Evolutionary conservation across 2,113 vertebrate species (phyloP).

Genomic region (Tricholaema leucomelas): DNA sequence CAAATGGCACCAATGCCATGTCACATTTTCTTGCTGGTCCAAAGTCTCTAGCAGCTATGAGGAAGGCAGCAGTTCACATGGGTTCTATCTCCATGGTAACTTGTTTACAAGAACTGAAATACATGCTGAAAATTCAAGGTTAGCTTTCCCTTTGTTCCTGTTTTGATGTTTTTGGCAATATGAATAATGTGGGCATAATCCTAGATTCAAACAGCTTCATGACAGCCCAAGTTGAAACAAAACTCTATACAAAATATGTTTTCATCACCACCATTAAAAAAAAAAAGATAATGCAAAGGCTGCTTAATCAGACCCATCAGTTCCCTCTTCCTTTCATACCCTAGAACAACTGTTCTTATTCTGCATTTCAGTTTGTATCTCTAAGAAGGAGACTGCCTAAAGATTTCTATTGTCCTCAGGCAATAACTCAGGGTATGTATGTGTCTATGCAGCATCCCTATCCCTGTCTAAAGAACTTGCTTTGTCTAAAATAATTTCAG

Average conservation of each 20-base stretch:
- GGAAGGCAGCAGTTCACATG: slow-evolving; percentile 70
- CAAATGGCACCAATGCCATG: slow-evolving; percentile 23
- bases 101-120: slow-evolving; percentile 79
- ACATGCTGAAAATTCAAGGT: slow-evolving; percentile 80
- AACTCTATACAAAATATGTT: slow-evolving; percentile 57
- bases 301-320: slow-evolving; percentile 62
- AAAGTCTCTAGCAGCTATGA: slow-evolving; percentile 64
- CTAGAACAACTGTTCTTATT: neutral
- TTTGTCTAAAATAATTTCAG: slow-evolving; percentile 6
- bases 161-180: slow-evolving; percentile 80
- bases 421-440: neutral
- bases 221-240: slow-evolving; percentile 72
- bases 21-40: slow-evolving; percentile 57
- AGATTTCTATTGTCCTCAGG: neutral
- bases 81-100: slow-evolving; percentile 82
- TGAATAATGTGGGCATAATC: slow-evolving; percentile 73
- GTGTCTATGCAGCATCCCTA: neutral
- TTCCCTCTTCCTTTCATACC: slow-evolving; percentile 35
- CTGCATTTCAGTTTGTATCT: slow-evolving; percentile 9
- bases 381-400: neutral
- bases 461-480: neutral
- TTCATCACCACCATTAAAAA: slow-evolving; percentile 63
- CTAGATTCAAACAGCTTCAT: slow-evolving; percentile 70
- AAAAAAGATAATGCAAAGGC: slow-evolving; percentile 56
- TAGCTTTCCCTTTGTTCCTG: slow-evolving; percentile 78